phyloP scores from a whole-genome alignment of 2,113 vertebrate genomes.

The Corythornis vintsioides region DNA sequence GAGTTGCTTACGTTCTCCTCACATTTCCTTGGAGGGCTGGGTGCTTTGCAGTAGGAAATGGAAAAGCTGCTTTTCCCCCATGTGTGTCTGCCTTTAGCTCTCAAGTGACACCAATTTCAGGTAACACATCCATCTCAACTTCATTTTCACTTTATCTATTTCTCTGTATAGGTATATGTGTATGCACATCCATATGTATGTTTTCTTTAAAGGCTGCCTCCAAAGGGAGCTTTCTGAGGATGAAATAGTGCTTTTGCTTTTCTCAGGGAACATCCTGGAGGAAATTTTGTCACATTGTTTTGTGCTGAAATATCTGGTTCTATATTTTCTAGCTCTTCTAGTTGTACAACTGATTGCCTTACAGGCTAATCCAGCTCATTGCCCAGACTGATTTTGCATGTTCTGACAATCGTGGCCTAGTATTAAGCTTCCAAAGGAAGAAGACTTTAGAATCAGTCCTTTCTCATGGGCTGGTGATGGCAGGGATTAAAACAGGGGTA shows the following conservation, averaged over 20 bases:
- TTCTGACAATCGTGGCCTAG: not conserved
- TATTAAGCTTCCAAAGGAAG: not conserved
- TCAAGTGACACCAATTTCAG: not conserved
- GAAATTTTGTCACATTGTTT: not conserved
- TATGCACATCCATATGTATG: not conserved
- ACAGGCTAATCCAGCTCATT: not conserved
- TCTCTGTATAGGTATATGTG: not conserved
- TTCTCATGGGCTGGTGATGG: not conserved
- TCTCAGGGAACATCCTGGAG: not conserved
- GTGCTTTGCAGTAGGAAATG: not conserved
- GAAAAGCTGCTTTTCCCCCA: not conserved
- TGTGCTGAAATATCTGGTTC: not conserved
- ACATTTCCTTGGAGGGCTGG: constrained; percentile 21
- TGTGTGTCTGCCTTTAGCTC: not conserved
- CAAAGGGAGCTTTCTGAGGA: not conserved
- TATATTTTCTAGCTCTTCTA: not conserved
- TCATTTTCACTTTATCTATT: not conserved
- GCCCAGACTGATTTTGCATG: not conserved
- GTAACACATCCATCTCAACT: not conserved
- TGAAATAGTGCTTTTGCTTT: not conserved
- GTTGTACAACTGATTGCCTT: not conserved
- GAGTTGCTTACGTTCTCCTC: not conserved
- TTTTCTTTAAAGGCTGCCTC: not conserved
- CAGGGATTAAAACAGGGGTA: not conserved
- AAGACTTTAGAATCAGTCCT: not conserved